phyloP scores from a whole-genome alignment of 2,113 vertebrate species.

The Entelurus aequoreus region DNA sequence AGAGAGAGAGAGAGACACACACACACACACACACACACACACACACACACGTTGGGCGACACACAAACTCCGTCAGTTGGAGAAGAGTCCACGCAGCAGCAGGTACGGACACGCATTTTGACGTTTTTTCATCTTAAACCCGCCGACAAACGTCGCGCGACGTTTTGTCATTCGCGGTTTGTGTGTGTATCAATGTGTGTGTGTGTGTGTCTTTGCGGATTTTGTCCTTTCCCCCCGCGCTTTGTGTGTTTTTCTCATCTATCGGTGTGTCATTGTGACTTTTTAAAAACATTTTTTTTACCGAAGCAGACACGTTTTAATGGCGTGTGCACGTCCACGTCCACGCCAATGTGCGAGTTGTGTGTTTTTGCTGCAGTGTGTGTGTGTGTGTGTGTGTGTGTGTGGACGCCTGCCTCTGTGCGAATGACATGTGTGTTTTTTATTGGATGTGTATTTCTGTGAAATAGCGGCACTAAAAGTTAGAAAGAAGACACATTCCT shows the following conservation, averaged over 20 bases:
- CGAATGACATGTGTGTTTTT: background rate
- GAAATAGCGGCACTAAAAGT: too few relatives aligned
- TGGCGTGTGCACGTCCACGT: too few relatives aligned
- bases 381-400: background rate
- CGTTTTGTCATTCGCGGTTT: background rate
- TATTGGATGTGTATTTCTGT: too few relatives aligned
- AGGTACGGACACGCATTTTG: constrained; percentile 60
- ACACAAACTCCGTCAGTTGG: constrained; percentile 52
- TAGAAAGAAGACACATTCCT: too few relatives aligned
- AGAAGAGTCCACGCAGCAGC: constrained; percentile 57
- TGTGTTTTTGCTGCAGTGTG: background rate
- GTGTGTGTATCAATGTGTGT: background rate
- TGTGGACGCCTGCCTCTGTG: background rate
- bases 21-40: constrained; percentile 11
- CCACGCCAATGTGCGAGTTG: background rate
- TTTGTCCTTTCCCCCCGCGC: too few relatives aligned
- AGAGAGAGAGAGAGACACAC: constrained; percentile 19
- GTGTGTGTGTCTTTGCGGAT: too few relatives aligned
- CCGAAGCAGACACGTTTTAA: background rate
- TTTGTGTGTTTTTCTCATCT: too few relatives aligned
- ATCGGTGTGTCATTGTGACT: background rate
- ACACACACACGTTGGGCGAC: constrained; percentile 8
- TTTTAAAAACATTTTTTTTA: background rate
- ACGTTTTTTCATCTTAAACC: constrained; percentile 1
- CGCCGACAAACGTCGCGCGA: constrained; percentile 13